These are phyloP conservation scores for Siniperca scherzeri DNA, from an alignment of 2,797 vertebrate genomes.

Conservation along the genomic window DNA sequence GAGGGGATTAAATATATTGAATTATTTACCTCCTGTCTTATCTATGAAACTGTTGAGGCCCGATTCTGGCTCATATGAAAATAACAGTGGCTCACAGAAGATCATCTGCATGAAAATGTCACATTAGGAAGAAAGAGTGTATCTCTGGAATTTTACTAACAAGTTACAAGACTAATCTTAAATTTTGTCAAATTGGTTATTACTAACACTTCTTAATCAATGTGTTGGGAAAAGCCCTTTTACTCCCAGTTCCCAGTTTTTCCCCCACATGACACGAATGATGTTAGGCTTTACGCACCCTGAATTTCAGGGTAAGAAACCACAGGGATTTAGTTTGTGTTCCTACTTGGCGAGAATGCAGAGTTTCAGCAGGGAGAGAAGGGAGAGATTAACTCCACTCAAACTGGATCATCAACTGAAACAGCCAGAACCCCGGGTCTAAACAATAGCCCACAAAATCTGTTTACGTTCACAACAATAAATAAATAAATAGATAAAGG, in stretches of 20 bases:
- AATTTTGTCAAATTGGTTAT: neutral
- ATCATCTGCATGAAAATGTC: neutral
- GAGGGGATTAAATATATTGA: neutral
- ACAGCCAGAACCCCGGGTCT: constrained; percentile 49
- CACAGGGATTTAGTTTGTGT: constrained; percentile 16
- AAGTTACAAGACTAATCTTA: neutral
- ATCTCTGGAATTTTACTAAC: neutral
- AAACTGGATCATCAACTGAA: constrained; percentile 56
- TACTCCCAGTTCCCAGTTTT: neutral
- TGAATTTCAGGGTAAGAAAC: constrained; percentile 24
- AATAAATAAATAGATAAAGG: constrained; percentile 49
- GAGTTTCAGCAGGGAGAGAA: constrained; percentile 35
- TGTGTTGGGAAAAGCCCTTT: neutral
- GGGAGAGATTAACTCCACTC: constrained; percentile 56
- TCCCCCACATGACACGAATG: neutral
- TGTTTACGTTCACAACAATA: constrained; percentile 54
- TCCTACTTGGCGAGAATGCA: constrained; percentile 27
- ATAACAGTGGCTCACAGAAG: neutral
- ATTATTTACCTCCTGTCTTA: neutral
- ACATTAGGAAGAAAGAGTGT: neutral
- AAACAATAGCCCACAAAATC: constrained; percentile 61
- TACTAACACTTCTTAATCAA: neutral
- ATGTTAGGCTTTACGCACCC: constrained; percentile 11
- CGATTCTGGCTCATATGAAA: neutral
- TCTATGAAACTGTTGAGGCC: neutral